A percentile compares a stretch with the other conserved stretches of the same genome.
phyloP scores from a whole-genome alignment of 2,797 vertebrate genomes.

The Aratinga solstitialis region DNA sequence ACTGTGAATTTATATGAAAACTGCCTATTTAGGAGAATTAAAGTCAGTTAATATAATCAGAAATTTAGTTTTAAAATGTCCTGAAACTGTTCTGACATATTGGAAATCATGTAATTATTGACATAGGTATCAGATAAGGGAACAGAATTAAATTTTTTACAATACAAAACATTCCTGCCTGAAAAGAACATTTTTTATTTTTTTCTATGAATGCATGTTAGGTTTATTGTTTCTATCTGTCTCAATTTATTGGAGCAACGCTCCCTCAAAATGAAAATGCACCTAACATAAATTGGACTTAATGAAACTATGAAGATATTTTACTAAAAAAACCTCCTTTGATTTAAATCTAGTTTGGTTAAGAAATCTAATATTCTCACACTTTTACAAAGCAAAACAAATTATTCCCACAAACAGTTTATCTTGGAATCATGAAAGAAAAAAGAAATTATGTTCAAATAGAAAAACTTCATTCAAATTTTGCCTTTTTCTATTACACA shows the following conservation, averaged over 20 bases:
- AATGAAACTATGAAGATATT: not conserved
- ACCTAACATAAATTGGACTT: not conserved
- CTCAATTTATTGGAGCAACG: not conserved
- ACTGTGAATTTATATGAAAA: not conserved
- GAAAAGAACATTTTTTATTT: not conserved
- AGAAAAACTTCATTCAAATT: not conserved
- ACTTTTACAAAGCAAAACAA: not conserved
- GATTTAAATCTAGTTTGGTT: not conserved
- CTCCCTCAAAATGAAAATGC: not conserved
- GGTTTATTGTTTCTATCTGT: not conserved
- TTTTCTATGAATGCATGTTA: not conserved
- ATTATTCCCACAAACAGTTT: not conserved
- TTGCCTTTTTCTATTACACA: not conserved
- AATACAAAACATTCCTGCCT: not conserved
- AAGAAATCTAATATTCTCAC: not conserved
- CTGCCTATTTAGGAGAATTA: not conserved
- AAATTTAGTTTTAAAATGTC: not conserved
- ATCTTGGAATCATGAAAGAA: not conserved
- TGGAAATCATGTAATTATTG: not conserved
- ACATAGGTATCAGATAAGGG: not conserved
- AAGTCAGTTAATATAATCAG: not conserved
- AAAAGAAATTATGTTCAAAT: not conserved
- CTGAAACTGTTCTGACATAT: not conserved
- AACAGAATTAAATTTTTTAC: not conserved
- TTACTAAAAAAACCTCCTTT: not conserved